Percentiles rank a stretch among this genome's conserved stretches.
Conservation (phyloP, 2,113 vertebrate species). For the Dryoscopus gambensis region DNA sequence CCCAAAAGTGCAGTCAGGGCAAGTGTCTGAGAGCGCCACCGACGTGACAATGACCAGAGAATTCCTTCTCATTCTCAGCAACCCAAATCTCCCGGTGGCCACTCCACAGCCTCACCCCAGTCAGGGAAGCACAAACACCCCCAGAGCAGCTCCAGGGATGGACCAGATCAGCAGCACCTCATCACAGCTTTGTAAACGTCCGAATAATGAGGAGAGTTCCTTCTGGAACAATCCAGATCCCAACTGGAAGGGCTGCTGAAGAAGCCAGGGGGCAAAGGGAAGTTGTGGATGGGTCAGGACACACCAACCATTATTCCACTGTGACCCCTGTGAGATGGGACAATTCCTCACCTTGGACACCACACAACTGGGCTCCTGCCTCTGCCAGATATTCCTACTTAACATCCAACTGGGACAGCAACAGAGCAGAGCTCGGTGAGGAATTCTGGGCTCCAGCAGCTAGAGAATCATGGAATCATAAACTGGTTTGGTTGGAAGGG, state of each 20-base stretch:
- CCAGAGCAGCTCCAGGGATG: background rate
- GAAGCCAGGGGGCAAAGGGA: background rate
- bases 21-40: background rate
- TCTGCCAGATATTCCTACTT: background rate
- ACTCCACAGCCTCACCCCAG: background rate
- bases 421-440: background rate
- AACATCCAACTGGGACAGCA: background rate
- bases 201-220: background rate
- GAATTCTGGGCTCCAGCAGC: background rate
- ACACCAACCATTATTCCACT: accelerated
- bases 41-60: background rate
- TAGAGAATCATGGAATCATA: background rate
- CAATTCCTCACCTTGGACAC: background rate
- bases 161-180: background rate
- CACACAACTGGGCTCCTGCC: background rate
- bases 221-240: background rate
- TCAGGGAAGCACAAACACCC: background rate
- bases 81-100: background rate
- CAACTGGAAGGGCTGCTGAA: background rate
- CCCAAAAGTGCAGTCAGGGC: background rate
- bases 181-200: background rate
- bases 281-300: background rate
- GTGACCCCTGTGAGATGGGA: background rate
- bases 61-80: background rate
- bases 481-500: background rate